Percentiles rank a stretch among this genome's conserved stretches.
These are phyloP conservation scores for Bombus waltoni DNA, from an alignment of 1,140 invertebrate species.

Conservation along the genomic window DNA sequence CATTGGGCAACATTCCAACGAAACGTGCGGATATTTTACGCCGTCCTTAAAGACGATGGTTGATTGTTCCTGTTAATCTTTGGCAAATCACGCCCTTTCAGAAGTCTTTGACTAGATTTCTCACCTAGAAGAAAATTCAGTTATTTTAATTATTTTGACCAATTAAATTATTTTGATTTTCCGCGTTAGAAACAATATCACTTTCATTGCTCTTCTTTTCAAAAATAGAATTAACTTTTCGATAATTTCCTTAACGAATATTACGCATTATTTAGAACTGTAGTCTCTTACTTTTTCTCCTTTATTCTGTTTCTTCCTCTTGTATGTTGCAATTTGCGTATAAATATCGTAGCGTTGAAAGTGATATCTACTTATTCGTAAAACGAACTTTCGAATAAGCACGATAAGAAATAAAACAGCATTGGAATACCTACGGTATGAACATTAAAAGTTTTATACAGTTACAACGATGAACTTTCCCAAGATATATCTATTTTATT, in stretches of 20 bases:
- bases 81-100: no score
- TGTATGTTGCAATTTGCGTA: background rate
- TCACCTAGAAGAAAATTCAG: background rate
- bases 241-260: background rate
- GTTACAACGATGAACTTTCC: no score
- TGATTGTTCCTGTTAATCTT: conserved; percentile 28
- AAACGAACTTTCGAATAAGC: background rate
- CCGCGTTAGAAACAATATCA: background rate
- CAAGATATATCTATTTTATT: no score
- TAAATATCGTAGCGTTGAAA: background rate
- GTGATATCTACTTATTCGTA: background rate
- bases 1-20: conserved; percentile 45
- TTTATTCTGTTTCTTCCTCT: background rate
- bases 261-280: background rate
- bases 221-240: background rate
- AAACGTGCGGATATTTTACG: conserved; percentile 30
- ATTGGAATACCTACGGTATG: no score
- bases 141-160: background rate
- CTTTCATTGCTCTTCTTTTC: background rate
- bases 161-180: background rate
- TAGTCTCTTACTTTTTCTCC: background rate
- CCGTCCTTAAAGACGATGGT: conserved; percentile 40
- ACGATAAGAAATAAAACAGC: background rate
- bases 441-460: no score
- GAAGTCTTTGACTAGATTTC: background rate